Base-by-base conservation (phyloP, 2,888 invertebrate genomes). In the Plagodis pulveraria region DNA sequence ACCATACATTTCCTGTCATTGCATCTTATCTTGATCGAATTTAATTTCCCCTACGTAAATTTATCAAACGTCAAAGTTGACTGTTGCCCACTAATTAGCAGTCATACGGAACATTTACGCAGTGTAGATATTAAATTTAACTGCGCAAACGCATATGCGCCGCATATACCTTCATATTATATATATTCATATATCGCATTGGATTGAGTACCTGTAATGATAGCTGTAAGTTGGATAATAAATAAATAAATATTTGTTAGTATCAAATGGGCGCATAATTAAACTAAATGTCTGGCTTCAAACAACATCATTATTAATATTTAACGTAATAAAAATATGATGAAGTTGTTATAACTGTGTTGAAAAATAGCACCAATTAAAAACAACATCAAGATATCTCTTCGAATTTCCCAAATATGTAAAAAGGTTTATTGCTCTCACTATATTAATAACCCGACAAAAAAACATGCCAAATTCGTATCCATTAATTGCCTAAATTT, bases 51-150 rank as follows among this genome's bases (percentile, higher is more conserved):
- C 40, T 46, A 35, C 48, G n/a, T 38, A 8, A 48, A 73, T 71
- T 66, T 67, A 65, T 72, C 58, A 56, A 36, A 36, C 62, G 69
- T 65, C 70, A 68, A 55, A 44, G 62, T 46, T 22, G 71, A 74
- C 77, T 72, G 72, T 63, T 69, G 70, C 35, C 69, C 58, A 74
- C 73, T 72, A 72, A 68, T 76, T 72, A 76, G 59, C 48, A 67
- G 74, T 73, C 42, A 42, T 67, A 65, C 57, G 67, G 66, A 59
- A 65, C 68, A 74, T 72, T 72, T 59, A 52, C 58, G 43, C 47
- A 44, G 38, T 58, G 47, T 55, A 10, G 10, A 50, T 62, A 64
- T 66, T 58, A 61, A 50, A 63, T 60, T 35, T 35, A 60, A 56
- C 44, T 54, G 58, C 54, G 53, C 46, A 41, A 47, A 50, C 46